Percentiles rank a stretch among this genome's conserved stretches.
Conservation (phyloP, 2,797 vertebrate species). For the Masticophis lateralis region DNA sequence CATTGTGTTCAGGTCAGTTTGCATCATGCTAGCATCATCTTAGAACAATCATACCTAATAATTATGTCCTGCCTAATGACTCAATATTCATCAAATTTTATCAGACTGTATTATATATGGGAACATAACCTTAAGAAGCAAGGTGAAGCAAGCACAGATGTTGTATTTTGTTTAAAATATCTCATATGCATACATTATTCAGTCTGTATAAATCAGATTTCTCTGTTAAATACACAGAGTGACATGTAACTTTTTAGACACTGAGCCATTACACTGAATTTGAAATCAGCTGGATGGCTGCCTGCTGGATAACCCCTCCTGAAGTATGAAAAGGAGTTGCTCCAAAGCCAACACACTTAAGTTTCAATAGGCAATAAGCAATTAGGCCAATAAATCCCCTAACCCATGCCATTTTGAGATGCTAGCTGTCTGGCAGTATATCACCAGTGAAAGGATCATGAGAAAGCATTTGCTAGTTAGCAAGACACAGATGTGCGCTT, state of each 20-base stretch:
- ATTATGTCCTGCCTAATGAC: neutral
- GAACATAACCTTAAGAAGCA: neutral
- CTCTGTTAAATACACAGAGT: neutral
- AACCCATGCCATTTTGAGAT: slow-evolving; percentile 33
- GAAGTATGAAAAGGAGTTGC: slow-evolving; percentile 13
- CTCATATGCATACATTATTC: neutral
- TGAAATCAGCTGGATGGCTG: neutral
- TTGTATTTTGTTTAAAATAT: neutral
- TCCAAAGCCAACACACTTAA: slow-evolving; percentile 47
- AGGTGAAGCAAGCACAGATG: neutral
- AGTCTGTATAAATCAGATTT: neutral
- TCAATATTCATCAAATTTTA: neutral
- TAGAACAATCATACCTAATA: neutral
- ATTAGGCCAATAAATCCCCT: slow-evolving; percentile 60
- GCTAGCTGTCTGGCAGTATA: slow-evolving; percentile 40
- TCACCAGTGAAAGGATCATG: slow-evolving; percentile 49
- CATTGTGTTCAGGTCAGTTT: neutral
- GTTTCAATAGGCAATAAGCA: slow-evolving; percentile 48
- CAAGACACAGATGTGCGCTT: slow-evolving; percentile 51
- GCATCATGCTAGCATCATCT: neutral
- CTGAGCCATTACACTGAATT: neutral
- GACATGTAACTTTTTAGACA: neutral
- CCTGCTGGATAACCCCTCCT: neutral
- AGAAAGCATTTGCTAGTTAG: slow-evolving; percentile 47
- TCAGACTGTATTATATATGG: neutral